Percentiles rank a stretch among this genome's conserved stretches.
phyloP scores from a whole-genome alignment of 2,888 invertebrate genomes.

The Chloroclysta siterata region DNA sequence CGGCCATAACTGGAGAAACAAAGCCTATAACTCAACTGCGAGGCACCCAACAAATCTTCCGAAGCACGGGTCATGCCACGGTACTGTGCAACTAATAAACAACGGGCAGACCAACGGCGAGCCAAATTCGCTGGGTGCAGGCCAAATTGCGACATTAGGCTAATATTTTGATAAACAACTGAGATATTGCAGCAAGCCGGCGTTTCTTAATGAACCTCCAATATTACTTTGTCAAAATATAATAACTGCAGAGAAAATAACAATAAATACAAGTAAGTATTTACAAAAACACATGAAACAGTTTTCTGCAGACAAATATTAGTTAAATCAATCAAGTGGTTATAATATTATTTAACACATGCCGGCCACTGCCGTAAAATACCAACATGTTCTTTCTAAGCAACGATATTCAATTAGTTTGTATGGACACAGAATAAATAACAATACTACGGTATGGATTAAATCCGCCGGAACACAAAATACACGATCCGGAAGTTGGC shows the following conservation, averaged over 20 bases:
- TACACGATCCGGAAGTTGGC: constrained; percentile 15
- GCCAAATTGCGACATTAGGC: constrained; percentile 65
- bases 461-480: constrained; percentile 10
- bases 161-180: constrained; percentile 62
- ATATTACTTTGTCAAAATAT: background rate
- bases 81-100: constrained; percentile 46
- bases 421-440: too few relatives aligned
- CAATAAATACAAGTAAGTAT: too few relatives aligned
- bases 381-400: background rate
- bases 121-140: constrained; percentile 57
- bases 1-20: constrained; percentile 45
- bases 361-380: too few relatives aligned
- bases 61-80: constrained; percentile 40
- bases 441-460: background rate
- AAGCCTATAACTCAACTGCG: constrained; percentile 54
- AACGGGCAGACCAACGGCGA: constrained; percentile 42
- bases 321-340: too few relatives aligned
- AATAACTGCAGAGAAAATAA: too few relatives aligned
- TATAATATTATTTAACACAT: too few relatives aligned
- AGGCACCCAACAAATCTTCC: constrained; percentile 57
- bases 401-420: background rate
- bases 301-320: too few relatives aligned
- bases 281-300: too few relatives aligned
- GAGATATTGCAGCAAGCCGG: constrained; percentile 20
- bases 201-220: constrained; percentile 19